These are phyloP conservation scores for Eurosta solidaginis DNA, from an alignment of 1,140 invertebrate species.

Conservation along the genomic window DNA sequence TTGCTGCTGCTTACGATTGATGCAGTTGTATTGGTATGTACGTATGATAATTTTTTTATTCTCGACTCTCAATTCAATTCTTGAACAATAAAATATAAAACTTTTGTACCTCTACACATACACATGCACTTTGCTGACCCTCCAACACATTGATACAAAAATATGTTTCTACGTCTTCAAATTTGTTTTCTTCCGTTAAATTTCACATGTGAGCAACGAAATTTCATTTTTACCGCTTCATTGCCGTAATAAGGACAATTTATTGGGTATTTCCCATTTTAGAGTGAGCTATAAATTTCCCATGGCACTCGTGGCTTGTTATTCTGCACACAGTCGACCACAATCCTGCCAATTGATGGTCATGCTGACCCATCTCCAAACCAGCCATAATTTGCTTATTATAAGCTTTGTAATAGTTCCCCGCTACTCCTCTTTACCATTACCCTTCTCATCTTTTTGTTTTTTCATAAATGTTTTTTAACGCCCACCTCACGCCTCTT, in stretches of 20 bases:
- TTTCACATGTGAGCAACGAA: constrained; percentile 19
- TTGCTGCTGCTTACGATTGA: neutral
- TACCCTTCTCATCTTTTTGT: neutral
- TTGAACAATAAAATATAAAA: neutral
- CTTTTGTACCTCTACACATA: neutral
- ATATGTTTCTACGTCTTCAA: neutral
- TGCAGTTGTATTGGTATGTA: neutral
- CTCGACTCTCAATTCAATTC: neutral
- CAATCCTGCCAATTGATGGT: neutral
- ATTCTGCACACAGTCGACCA: neutral
- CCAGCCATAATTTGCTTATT: constrained; percentile 31
- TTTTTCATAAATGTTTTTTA: constrained; percentile 1
- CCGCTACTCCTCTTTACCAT: neutral
- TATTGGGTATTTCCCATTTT: constrained; percentile 32
- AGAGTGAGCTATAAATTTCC: constrained; percentile 20
- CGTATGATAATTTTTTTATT: neutral
- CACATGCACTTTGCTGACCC: neutral
- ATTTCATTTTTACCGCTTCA: constrained; percentile 35
- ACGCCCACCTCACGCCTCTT: constrained; percentile 18
- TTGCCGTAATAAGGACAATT: constrained; percentile 38
- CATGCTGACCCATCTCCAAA: neutral
- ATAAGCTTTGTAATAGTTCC: constrained; percentile 27
- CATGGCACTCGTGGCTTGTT: neutral
- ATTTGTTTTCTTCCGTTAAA: neutral
- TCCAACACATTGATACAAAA: neutral